Base-by-base conservation (phyloP, 2,797 vertebrate genomes). In the Clarias laeviceps region DNA sequence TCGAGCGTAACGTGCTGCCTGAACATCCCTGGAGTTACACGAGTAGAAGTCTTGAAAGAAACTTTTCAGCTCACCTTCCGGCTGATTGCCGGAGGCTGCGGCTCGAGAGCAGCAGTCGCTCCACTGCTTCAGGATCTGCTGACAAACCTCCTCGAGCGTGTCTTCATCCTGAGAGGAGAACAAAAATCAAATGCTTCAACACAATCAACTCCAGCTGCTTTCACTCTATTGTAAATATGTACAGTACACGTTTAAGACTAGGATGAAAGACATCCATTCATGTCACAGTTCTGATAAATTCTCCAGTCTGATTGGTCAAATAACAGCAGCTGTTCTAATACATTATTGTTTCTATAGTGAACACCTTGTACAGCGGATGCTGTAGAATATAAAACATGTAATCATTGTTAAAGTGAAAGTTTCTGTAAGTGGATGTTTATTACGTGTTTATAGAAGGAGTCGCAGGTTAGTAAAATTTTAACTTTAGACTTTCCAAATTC, bases 111-210 rank as follows among this genome's bases (percentile, higher is more conserved):
- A 82, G 37, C 65, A 93, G 80, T 97, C 96, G 0, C 94, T 93
- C 98, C 98, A 99, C 83, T 96, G 95, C 76, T 95, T 88, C 74
- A 98, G 94, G 61, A 99, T 97, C 91, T 99, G 95, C 89, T 93
- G 95, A 93, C 98, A 99, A 82, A 97, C 94, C 32, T 96, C 95
- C 1, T 95, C 94, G 59, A 98, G 86, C 0, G 94, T 90, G 86
- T 98, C 97, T 92, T 99, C 98, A 73, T 98, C 97, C 98, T 99
- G 86, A 85, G 84, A 89, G 45, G 89, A 90, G 37, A 87, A 32
- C 2, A 84, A 24, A 12, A 86, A 37, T 34, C 18, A 15, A 24
- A 34, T 0, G 1, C n/a, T 54, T 76, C 1, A 5, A 40, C 40
- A 14, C 69, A 17, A 27, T n/a, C 27, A 20, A 20, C 5, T 57